A percentile compares a stretch with the other conserved stretches of the same genome.
phyloP scores from a whole-genome alignment of 2,888 invertebrate genomes.

The Zygogramma bicolorata region DNA sequence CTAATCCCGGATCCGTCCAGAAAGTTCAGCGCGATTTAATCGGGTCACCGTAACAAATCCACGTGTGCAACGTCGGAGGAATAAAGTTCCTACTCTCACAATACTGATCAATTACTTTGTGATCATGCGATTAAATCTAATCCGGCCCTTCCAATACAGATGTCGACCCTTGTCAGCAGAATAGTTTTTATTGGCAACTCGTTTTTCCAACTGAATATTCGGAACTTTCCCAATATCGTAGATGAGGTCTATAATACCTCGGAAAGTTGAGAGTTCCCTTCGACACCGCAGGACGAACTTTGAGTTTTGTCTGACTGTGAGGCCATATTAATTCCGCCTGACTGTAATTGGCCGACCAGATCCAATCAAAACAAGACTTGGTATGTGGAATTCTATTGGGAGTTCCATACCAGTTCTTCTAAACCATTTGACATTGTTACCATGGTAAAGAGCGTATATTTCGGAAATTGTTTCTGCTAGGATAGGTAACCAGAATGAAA shows the following conservation, averaged over 20 bases:
- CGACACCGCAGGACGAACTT: background rate
- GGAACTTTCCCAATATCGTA: slow-evolving; percentile 53
- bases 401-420: too few relatives aligned
- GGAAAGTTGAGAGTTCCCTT: background rate
- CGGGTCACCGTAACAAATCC: slow-evolving; percentile 45
- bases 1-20: slow-evolving; percentile 45
- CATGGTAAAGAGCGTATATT: too few relatives aligned
- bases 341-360: too few relatives aligned
- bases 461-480: too few relatives aligned
- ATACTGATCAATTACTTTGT: slow-evolving; percentile 63
- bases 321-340: too few relatives aligned
- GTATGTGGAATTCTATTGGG: too few relatives aligned
- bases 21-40: slow-evolving; percentile 48
- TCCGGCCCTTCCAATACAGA: slow-evolving; percentile 56
- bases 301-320: background rate
- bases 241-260: background rate
- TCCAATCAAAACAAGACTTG: too few relatives aligned
- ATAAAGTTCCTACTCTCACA: slow-evolving; percentile 55
- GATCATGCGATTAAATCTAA: slow-evolving; percentile 62
- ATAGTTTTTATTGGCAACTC: slow-evolving; percentile 55
- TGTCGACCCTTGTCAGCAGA: slow-evolving; percentile 58
- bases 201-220: slow-evolving; percentile 44
- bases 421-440: too few relatives aligned
- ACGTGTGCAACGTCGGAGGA: slow-evolving; percentile 46
- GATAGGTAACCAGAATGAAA: too few relatives aligned